Percentiles rank a stretch among this genome's conserved stretches.
These are phyloP conservation scores for Podocnemis expansa DNA, from an alignment of 2,113 vertebrate genomes.

Conservation along the genomic window DNA sequence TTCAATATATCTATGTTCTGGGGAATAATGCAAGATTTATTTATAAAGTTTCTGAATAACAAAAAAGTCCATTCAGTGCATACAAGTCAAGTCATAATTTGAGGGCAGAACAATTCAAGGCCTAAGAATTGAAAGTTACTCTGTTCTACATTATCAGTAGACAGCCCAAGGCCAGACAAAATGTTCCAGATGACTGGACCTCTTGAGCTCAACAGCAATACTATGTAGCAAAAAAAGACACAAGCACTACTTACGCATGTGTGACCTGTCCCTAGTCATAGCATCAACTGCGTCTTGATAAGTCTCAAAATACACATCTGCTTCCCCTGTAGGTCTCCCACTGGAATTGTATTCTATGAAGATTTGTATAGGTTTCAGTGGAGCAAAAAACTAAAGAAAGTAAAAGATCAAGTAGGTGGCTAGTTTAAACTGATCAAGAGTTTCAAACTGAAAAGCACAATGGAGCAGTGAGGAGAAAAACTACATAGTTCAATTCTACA, in stretches of 20 bases:
- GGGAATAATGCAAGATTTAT: neutral
- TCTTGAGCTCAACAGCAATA: fast-evolving
- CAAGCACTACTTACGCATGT: slow-evolving; percentile 82
- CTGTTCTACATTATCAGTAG: fast-evolving
- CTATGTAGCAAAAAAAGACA: neutral
- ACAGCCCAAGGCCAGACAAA: fast-evolving
- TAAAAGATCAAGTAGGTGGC: neutral
- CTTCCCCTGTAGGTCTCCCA: slow-evolving; percentile 85
- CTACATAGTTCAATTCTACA: neutral
- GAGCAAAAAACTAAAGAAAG: slow-evolving; percentile 87
- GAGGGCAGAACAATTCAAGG: fast-evolving
- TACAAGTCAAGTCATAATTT: fast-evolving
- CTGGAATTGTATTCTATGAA: slow-evolving; percentile 83
- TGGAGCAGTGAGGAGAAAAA: neutral
- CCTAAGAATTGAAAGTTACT: fast-evolving
- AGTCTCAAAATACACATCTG: slow-evolving; percentile 83
- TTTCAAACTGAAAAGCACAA: neutral
- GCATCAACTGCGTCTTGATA: slow-evolving; percentile 82
- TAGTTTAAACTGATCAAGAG: neutral
- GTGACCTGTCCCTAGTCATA: slow-evolving; percentile 86
- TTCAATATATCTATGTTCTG: slow-evolving; percentile 87
- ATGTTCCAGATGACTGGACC: fast-evolving
- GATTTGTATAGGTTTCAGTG: slow-evolving; percentile 82
- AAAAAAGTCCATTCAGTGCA: neutral
- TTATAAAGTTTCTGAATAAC: neutral